Conservation (phyloP, 2,113 vertebrate genomes). For the Micromys minutus region DNA sequence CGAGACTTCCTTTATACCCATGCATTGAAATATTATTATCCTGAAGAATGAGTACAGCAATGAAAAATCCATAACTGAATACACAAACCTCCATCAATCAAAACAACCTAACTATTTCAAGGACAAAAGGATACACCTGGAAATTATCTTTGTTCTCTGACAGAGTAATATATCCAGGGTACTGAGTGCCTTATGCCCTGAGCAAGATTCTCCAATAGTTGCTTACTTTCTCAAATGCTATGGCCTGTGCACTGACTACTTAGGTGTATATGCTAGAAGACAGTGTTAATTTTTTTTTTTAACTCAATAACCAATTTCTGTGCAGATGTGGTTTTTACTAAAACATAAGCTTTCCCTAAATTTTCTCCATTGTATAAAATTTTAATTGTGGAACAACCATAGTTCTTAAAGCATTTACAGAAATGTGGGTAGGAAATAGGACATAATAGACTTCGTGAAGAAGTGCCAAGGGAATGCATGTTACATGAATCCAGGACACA, state of each 20-base stretch:
- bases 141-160: constrained; percentile 39
- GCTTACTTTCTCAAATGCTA: background rate
- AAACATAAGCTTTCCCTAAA: background rate
- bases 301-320: background rate
- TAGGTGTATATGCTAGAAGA: background rate
- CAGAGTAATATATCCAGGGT: constrained; percentile 44
- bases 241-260: background rate
- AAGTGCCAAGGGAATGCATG: constrained; percentile 12
- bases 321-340: background rate
- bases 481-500: constrained; percentile 30
- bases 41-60: constrained; percentile 69
- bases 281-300: background rate
- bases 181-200: background rate
- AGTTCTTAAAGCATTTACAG: constrained; percentile 49
- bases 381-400: constrained; percentile 47
- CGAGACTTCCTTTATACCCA: constrained; percentile 59
- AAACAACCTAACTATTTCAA: constrained; percentile 71
- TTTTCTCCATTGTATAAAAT: background rate
- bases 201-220: background rate
- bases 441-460: constrained; percentile 44
- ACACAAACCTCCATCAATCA: constrained; percentile 42
- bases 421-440: background rate
- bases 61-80: constrained; percentile 74
- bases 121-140: constrained; percentile 62
- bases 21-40: constrained; percentile 61